Conservation (phyloP, 2,113 vertebrate species). For the Camarhynchus parvulus region DNA sequence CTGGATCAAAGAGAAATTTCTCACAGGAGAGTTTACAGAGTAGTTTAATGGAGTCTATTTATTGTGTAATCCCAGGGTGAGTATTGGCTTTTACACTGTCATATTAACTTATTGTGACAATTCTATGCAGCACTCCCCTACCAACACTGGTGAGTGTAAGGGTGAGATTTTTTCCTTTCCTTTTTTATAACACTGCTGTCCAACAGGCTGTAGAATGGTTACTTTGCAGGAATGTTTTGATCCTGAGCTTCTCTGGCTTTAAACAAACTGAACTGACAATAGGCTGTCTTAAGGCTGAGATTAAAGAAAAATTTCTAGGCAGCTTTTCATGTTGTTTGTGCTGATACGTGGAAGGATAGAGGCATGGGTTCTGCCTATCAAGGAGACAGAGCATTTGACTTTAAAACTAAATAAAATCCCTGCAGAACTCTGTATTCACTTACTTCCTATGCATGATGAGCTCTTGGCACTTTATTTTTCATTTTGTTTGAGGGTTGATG, state of each 20-base stretch:
- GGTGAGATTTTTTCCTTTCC: not conserved
- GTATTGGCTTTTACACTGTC: conserved; percentile 65
- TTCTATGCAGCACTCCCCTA: not conserved
- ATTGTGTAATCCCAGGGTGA: conserved; percentile 67
- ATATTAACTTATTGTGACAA: conserved; percentile 51
- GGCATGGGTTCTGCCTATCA: not conserved
- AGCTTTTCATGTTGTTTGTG: not conserved
- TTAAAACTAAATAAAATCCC: not conserved
- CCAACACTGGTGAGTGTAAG: not conserved
- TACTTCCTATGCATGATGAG: not conserved
- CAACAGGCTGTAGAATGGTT: not conserved
- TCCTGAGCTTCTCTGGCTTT: not conserved
- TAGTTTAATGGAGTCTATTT: conserved; percentile 76
- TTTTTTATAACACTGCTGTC: not conserved
- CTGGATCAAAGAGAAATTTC: conserved; percentile 73
- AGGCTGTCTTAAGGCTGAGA: conserved; percentile 4
- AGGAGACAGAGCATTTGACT: not conserved
- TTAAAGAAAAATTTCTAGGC: not conserved
- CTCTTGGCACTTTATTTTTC: not conserved
- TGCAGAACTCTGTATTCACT: not conserved
- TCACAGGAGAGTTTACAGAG: conserved; percentile 72
- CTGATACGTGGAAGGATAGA: not conserved
- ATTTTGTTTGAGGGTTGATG: not conserved
- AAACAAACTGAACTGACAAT: not conserved
- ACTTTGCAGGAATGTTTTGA: not conserved